Evolutionary conservation across 2,797 vertebrate species (phyloP), one percentile per base, ranked within the genome.

Genomic region (Notamacropus eugenii): DNA sequence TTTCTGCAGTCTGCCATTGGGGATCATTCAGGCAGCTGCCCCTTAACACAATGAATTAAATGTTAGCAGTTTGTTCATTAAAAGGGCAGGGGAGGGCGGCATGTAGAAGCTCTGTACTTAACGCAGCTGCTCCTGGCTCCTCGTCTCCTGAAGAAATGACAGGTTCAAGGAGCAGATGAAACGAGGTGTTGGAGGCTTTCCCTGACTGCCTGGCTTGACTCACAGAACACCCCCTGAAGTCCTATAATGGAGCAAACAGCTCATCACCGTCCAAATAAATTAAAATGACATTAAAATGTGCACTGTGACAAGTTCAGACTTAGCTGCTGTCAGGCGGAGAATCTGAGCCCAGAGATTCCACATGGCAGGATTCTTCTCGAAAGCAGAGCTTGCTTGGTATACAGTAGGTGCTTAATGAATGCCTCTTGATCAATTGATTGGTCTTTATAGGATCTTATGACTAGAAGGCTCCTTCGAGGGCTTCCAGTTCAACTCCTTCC

Each of bases 241-340:
- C 91, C 94, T 52, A 2, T 90, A 92, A 93, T 58, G 93, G 97
- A 96, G 95, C 97, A 95, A 94, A 91, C 94, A 93, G 96, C 96
- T 93, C 93, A 95, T 95, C 97, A 95, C 94, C 90, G 12, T 54
- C 82, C 92, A 96, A 59, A 87, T 93, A 94, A 74, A 93, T 96
- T 96, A 92, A 95, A 96, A 59, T 55, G 29, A 91, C 94, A 6
- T 93, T 56, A 92, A 67, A 93, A 6, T 0, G 91, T 24, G 31
- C 2, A 1, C 90, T 5, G 31, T 50, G 95, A 74, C 92, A 50
- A 90, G 97, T 1, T 91, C 27, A 55, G 16, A 55, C 93, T n/a
- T 90, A 10, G 92, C 1, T 14, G 95, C n/a, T 55, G 95, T 62
- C 95, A 67, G 90, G 96, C 59, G 56, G 0, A 52, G 34, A 0